Evolutionary conservation across 2,888 invertebrate species (phyloP).

Genomic region (Pseudoips prasinana): DNA sequence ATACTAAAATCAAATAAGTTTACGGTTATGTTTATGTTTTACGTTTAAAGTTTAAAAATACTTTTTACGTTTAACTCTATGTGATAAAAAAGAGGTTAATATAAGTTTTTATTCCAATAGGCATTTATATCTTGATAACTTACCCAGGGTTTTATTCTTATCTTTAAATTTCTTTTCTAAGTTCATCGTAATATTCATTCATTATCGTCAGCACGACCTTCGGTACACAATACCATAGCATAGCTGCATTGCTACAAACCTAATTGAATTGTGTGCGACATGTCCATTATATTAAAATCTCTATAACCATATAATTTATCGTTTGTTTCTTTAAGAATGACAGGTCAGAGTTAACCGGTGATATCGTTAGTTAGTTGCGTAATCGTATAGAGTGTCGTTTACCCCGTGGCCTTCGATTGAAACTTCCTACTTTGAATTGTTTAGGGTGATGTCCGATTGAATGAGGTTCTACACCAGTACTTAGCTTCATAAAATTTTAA

Average conservation of each 20-base stretch:
- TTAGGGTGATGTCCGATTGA: constrained; percentile 15
- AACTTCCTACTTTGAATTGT: constrained; percentile 54
- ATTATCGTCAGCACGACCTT: constrained; percentile 14
- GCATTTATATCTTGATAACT: too few relatives aligned
- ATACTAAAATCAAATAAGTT: too few relatives aligned
- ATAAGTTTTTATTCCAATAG: too few relatives aligned
- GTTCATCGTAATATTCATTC: too few relatives aligned
- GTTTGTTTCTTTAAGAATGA: constrained; percentile 29
- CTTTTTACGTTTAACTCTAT: too few relatives aligned
- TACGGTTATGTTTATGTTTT: too few relatives aligned
- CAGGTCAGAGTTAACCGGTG: constrained; percentile 48
- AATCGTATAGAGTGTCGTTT: constrained; percentile 67
- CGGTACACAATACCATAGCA: constrained; percentile 16
- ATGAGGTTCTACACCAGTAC: constrained; percentile 1
- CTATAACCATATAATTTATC: constrained; percentile 13
- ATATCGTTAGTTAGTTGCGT: constrained; percentile 53
- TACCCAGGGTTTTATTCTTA: too few relatives aligned
- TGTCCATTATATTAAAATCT: constrained; percentile 29
- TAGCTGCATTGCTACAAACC: constrained; percentile 19
- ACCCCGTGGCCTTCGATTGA: constrained; percentile 68
- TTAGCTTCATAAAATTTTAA: too few relatives aligned
- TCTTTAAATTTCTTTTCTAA: too few relatives aligned
- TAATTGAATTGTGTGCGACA: constrained; percentile 25
- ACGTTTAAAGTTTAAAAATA: too few relatives aligned
- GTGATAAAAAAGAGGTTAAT: too few relatives aligned